Conservation (phyloP, 2,113 vertebrate species). For the Sialia sialis region DNA sequence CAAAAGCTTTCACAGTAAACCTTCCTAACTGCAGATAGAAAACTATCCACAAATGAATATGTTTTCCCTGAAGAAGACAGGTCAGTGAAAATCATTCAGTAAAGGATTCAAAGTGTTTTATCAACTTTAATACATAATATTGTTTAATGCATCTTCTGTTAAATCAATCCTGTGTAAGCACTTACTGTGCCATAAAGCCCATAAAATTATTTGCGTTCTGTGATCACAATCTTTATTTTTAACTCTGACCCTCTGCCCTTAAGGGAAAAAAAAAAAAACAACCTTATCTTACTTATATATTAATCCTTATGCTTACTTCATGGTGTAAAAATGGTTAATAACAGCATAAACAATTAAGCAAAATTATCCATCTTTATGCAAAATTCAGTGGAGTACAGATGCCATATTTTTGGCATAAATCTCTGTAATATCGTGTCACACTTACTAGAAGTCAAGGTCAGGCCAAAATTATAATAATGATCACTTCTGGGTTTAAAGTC, state of each 20-base stretch:
- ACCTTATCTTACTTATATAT: not conserved
- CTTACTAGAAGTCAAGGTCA: not conserved
- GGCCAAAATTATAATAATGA: not conserved
- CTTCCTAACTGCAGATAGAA: not conserved
- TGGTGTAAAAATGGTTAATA: not conserved
- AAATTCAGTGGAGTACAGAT: not conserved
- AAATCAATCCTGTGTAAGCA: not conserved
- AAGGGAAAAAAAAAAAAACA: not conserved
- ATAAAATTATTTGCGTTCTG: fast-evolving
- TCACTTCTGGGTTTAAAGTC: not conserved
- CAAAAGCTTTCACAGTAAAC: not conserved
- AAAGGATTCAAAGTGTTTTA: not conserved
- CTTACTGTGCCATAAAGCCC: not conserved
- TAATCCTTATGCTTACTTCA: not conserved
- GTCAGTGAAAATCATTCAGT: not conserved
- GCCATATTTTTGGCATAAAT: not conserved
- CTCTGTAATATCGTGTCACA: not conserved
- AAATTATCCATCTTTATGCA: not conserved
- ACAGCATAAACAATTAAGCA: not conserved
- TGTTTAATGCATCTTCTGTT: not conserved
- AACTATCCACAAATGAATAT: not conserved
- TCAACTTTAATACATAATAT: not conserved
- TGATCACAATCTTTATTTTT: not conserved
- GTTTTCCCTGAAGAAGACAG: not conserved
- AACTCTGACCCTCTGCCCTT: not conserved